Conservation (phyloP, 2,888 invertebrate genomes). For the Sicus ferrugineus region DNA sequence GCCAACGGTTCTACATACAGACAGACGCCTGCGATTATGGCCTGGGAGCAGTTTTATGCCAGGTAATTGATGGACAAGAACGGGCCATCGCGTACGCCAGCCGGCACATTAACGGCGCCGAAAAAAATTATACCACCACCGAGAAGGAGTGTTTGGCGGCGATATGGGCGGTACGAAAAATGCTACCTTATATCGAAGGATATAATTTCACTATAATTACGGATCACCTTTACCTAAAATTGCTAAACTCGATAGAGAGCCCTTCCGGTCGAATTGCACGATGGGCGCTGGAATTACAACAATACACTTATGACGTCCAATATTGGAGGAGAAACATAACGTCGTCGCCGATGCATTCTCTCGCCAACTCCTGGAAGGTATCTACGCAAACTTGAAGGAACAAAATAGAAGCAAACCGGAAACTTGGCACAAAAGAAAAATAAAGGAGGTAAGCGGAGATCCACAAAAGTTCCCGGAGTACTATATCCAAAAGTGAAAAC, state of each 20-base stretch:
- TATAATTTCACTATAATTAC: no score
- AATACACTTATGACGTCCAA: not conserved
- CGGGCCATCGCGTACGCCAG: not conserved
- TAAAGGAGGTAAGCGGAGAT: no score
- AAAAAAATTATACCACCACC: not conserved
- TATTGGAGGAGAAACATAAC: not conserved
- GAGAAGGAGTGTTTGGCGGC: not conserved
- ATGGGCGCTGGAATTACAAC: conserved; percentile 1
- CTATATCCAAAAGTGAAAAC: no score
- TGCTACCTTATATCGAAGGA: conserved; percentile 4
- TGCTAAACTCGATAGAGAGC: no score
- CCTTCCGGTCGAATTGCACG: no score
- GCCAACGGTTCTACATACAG: not conserved
- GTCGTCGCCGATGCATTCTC: conserved; percentile 1
- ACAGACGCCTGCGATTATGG: not conserved
- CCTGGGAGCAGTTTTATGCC: not conserved
- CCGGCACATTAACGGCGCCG: not conserved
- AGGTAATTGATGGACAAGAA: not conserved
- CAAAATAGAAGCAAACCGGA: not conserved
- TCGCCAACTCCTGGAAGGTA: not conserved
- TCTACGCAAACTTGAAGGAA: no score
- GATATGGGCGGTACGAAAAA: not conserved
- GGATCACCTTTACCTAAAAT: no score
- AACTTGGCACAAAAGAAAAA: no score
- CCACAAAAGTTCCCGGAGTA: no score